Evolutionary conservation across 2,797 vertebrate genomes (phyloP), one percentile per base, ranked within the genome.

Genomic region (Sardinella longiceps): DNA sequence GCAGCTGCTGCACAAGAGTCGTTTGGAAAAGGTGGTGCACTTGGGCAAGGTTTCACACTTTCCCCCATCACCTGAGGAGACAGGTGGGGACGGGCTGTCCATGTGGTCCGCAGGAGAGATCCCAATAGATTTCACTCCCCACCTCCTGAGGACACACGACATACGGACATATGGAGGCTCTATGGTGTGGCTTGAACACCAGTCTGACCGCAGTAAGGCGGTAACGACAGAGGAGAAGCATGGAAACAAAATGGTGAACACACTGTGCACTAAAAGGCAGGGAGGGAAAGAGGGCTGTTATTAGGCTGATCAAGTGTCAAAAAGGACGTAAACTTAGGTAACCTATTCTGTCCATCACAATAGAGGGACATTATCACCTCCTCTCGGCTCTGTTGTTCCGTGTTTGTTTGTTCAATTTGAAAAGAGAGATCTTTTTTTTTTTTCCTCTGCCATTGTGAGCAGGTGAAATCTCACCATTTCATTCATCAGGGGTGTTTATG

Each of bases 21-120:
- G 12, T 30, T 28, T 18, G 33, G 25, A 30, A 33, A 70, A 12
- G 63, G 28, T 70, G 63, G 14, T 3, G 63, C 30, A 86, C 90
- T 25, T 87, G 89, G 92, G 90, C 90, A 88, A 87, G 46, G 53
- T 92, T 93, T 94, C 89, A 91, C 90, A 91, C 87, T 85, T 90
- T 90, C 93, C 85, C 82, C 83, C 63, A 83, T 80, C 81, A 84
- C 88, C 92, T 86, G 89, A 83, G 66, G 84, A 89, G 91, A 93
- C 91, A 91, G 85, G 80, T 87, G 83, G 15, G 60, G 20, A 85
- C 87, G 93, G 91, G 85, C 56, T 6, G 89, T 89, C 46, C 82
- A 86, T 86, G 87, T 88, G 87, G 82, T 87, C 85, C 89, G 89
- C 89, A 37, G 82, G 82, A 77, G 82, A 53, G 4, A 14, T 87